phyloP scores from a whole-genome alignment of 2,797 vertebrate species.

The Glyptemys insculpta region DNA sequence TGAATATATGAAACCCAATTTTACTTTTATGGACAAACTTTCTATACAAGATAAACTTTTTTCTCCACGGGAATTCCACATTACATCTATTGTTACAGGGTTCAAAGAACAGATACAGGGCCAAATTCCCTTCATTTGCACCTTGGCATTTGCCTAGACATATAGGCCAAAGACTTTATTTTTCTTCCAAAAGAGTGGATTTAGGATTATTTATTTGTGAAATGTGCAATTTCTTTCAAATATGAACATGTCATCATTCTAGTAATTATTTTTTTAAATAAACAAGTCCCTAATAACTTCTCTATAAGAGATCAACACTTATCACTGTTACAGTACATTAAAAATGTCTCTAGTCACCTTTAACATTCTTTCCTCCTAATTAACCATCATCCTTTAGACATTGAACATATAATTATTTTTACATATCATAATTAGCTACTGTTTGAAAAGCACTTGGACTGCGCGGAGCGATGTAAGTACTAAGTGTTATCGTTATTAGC shows the following conservation, averaged over 20 bases:
- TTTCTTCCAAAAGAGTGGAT: not conserved
- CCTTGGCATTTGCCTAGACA: not conserved
- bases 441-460: conserved; percentile 12
- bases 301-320: not conserved
- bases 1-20: not conserved
- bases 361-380: not conserved
- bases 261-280: not conserved
- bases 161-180: not conserved
- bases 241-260: not conserved
- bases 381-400: not conserved
- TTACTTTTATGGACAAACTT: not conserved
- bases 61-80: not conserved
- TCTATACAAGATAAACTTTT: not conserved
- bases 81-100: not conserved
- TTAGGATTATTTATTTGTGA: not conserved
- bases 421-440: conserved; percentile 21
- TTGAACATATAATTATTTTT: not conserved
- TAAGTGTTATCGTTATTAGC: conserved; percentile 12
- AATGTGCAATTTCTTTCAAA: not conserved
- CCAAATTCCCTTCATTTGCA: not conserved
- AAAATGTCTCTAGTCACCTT: not conserved
- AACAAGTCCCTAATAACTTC: not conserved
- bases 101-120: not conserved
- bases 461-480: not conserved
- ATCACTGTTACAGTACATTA: not conserved